Evolutionary conservation across 2,888 invertebrate genomes (phyloP), one percentile per base, ranked within the genome.

Genomic region (Hermodice carunculata): DNA sequence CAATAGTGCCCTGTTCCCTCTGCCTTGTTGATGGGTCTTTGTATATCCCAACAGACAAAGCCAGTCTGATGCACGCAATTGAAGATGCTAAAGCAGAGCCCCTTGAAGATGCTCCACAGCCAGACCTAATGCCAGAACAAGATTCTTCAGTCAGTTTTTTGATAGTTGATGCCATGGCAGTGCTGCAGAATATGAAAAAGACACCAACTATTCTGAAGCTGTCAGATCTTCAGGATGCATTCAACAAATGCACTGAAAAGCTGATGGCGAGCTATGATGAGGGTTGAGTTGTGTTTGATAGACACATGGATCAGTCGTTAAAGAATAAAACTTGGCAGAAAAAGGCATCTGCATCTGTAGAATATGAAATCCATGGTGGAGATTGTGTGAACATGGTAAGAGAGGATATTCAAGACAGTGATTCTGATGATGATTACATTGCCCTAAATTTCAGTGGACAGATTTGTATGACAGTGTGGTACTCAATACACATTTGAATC

Each of bases 121-220:
- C 28, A 17, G 29, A n/a, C 5, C 19, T 32, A n/a, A 32, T n/a
- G n/a, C 2, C 6, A 24, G 19, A 3, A 2, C 32, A 1, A 24
- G 42, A 2, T 26, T 22, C 17, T 22, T 42, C 40, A 42, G 14
- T 19, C 17, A 11, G 53, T n/a, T 40, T 56, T 37, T 31, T 61
- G 1, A 58, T 59, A 37, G 40, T 64, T 58, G 59, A 64, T 42
- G 64, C 51, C 29, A 60, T 64, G 64, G 64, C 52, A 28, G 64
- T 64, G 22, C 53, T 64, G n/a, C 64, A 64, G 29, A 52, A 60
- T 22, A 51, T 61, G 61, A 53, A 53, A 24, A 58, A 58, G 32
- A 48, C 46, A 29, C 46, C 32, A 29, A 22, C 19, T 19, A 48
- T 48, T 46, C 17, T 19, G 46, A 61, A 28, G n/a, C 11, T 61